Conservation (phyloP, 2,888 invertebrate genomes). For the Sycophila texana region DNA sequence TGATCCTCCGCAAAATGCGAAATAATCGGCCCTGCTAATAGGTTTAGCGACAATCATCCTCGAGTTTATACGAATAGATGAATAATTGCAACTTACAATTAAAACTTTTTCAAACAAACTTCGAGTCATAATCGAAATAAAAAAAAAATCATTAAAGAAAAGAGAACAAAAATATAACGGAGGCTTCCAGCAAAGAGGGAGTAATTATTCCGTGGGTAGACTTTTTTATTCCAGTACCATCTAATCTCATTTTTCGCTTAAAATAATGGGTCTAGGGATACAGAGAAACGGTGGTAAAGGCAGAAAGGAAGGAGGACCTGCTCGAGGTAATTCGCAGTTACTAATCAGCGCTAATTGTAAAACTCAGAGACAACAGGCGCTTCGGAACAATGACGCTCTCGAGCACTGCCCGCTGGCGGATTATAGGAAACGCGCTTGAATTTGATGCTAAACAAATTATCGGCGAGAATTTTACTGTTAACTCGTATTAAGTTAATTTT, state of each 20-base stretch:
- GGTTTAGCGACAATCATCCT: no score
- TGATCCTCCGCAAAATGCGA: no score
- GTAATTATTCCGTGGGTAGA: not conserved
- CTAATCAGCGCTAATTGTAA: constrained; percentile 41
- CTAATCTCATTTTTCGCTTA: constrained; percentile 30
- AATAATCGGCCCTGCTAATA: no score
- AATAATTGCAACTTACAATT: no score
- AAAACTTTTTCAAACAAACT: not conserved
- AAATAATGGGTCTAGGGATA: not conserved
- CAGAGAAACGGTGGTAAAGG: not conserved
- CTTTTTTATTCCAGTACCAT: not conserved
- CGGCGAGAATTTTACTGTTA: no score
- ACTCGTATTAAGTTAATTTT: no score
- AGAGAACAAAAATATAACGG: not conserved
- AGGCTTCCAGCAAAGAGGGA: not conserved
- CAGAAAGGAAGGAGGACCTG: not conserved
- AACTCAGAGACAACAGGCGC: constrained; percentile 6
- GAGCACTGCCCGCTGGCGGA: not conserved
- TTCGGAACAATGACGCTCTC: not conserved
- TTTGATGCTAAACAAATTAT: no score
- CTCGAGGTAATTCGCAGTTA: not conserved
- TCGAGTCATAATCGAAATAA: constrained; percentile 4
- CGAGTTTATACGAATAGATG: no score
- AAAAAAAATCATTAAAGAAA: constrained; percentile 13
- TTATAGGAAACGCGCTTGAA: no score